Conservation (phyloP, 2,888 invertebrate genomes). For the Eilema sororculum region DNA sequence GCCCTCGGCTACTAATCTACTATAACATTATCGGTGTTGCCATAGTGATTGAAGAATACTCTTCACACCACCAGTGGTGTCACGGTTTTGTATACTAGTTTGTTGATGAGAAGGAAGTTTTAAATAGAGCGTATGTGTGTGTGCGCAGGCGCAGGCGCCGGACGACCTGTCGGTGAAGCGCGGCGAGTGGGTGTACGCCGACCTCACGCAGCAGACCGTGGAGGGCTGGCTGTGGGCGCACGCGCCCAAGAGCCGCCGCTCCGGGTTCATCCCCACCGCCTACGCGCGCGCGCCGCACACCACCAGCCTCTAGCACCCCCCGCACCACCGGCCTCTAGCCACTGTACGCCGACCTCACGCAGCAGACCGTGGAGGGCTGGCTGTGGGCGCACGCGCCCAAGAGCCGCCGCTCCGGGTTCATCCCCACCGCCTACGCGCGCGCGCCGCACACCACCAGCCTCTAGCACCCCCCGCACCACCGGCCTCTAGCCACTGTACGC, state of each 20-base stretch:
- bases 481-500: no score
- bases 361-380: no score
- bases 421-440: no score
- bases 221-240: slow-evolving; percentile 98
- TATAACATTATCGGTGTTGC: no score
- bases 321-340: no score
- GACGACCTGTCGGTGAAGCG: slow-evolving; percentile 96
- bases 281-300: slow-evolving; percentile 97
- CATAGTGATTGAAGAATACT: no score
- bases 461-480: slow-evolving; percentile 60
- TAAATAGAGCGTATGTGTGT: neutral
- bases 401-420: neutral
- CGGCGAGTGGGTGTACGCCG: slow-evolving; percentile 98
- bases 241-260: slow-evolving; percentile 96
- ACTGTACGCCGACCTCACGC: no score
- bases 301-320: slow-evolving; percentile 92
- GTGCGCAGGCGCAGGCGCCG: slow-evolving; percentile 93
- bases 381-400: no score
- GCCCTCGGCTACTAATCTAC: no score
- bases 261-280: slow-evolving; percentile 98
- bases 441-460: no score
- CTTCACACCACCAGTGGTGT: no score
- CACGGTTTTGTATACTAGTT: neutral
- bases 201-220: slow-evolving; percentile 96
- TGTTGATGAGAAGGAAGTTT: neutral